Base-by-base conservation (phyloP, 2,888 invertebrate species). In the Dryomyza anilis region DNA sequence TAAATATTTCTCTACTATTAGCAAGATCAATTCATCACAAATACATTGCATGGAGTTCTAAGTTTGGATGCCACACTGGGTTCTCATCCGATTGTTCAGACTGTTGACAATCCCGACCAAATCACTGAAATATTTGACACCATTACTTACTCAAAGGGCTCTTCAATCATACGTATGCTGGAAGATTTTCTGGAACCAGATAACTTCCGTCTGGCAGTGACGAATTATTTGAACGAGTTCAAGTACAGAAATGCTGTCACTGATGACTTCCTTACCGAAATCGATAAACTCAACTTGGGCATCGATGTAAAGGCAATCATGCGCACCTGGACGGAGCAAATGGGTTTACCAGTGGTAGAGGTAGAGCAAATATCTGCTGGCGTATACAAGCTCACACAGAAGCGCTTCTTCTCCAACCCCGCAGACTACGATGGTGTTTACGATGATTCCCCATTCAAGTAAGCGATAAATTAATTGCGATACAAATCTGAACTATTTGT, bases 141-240 rank as follows among this genome's bases (percentile, higher is more conserved):
- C 0, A 96, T 98, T 70, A 94, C 96, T 0, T 98, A 98, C 77
- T 89, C 88, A 72, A 97, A 97, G 91, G 95, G 95, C 29, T 89
- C 94, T 0, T 91, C 95, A 0, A 85, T 96, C 2, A 86, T 97
- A 50, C 86, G 95, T 59, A 96, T 97, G 96, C 82, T 96, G 76
- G 94, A 96, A 81, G 87, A 89, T 50, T 92, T 94, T 70, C 87
- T 95, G 65, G 78, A 77, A 0, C 84, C 87, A 57, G 87, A 89
- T 2, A 86, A 86, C 30, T 97, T 97, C 83, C 88, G 89, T 65
- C 80, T 82, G 16, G 93, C 91, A 0, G 89, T 95, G 0, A 88
- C 89, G 7, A 87, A 88, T 60, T 96, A 95, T 79, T 85, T 97
- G 63, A 88, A 89, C 58, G 86, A 87, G 67, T 89, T 88, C 78